Evolutionary conservation across 2,113 vertebrate genomes (phyloP).

Genomic region (Cebidichthys violaceus): DNA sequence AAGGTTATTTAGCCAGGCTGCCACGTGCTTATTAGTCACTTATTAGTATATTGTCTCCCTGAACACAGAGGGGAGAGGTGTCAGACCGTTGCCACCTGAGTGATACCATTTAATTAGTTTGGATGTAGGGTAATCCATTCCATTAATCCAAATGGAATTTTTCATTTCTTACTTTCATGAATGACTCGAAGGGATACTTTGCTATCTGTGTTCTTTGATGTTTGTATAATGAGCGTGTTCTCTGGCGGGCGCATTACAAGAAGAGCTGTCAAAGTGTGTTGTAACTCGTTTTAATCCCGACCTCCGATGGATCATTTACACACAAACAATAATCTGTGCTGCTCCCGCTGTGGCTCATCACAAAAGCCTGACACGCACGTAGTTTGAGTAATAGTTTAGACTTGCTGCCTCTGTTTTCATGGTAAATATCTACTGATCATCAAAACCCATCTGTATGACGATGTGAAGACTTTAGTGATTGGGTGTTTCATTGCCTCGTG

Average conservation of each 20-base stretch:
- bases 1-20: conserved; percentile 13
- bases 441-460: conserved; percentile 1
- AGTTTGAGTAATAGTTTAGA: not conserved
- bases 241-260: conserved; percentile 27
- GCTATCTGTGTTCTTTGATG: conserved; percentile 26
- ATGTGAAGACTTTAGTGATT: conserved; percentile 19
- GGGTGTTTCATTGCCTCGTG: conserved; percentile 43
- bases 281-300: conserved; percentile 46
- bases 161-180: conserved; percentile 32
- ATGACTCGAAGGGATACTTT: conserved; percentile 17
- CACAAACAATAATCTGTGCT: conserved; percentile 23
- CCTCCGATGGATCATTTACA: conserved; percentile 32
- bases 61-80: conserved; percentile 18
- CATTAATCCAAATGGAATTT: conserved; percentile 17
- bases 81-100: conserved; percentile 26
- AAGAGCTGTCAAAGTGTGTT: conserved; percentile 33
- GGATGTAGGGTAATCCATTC: conserved; percentile 22
- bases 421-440: conserved; percentile 13
- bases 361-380: not conserved
- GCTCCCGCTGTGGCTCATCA: conserved; percentile 32
- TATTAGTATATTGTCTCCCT: conserved; percentile 27
- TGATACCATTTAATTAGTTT: conserved; percentile 31
- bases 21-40: conserved; percentile 27
- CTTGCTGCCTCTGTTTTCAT: conserved; percentile 2
- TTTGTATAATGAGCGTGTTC: conserved; percentile 41